These are phyloP conservation scores for Tetragonisca angustula DNA, from an alignment of 2,888 invertebrate genomes.

Conservation along the genomic window DNA sequence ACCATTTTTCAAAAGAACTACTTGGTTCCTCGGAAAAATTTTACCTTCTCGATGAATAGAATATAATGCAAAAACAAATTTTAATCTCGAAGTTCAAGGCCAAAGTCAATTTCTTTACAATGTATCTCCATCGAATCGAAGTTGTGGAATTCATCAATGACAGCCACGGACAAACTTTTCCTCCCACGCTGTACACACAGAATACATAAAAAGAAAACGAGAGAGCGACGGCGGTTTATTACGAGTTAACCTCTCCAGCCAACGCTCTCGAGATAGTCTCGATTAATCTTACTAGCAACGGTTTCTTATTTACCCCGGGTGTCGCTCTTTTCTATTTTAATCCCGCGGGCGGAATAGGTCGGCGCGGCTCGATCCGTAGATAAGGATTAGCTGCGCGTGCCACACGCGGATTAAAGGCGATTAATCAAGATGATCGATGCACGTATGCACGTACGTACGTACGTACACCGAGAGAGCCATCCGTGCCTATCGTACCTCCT, in stretches of 20 bases:
- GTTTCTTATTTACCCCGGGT: slow-evolving; percentile 42
- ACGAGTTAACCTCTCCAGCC: slow-evolving; percentile 33
- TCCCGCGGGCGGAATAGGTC: slow-evolving; percentile 17
- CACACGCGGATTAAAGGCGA: slow-evolving; percentile 55
- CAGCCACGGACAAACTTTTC: too few relatives aligned
- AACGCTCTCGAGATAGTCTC: background rate
- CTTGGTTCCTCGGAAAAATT: too few relatives aligned
- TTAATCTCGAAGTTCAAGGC: too few relatives aligned
- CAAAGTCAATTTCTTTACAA: too few relatives aligned
- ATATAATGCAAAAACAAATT: too few relatives aligned
- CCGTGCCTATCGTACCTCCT: too few relatives aligned
- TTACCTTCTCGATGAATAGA: too few relatives aligned
- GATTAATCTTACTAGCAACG: slow-evolving; percentile 39
- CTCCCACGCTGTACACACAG: too few relatives aligned
- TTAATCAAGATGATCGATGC: slow-evolving; percentile 65
- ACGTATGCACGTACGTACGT: background rate
- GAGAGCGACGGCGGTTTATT: background rate
- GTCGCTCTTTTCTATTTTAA: slow-evolving; percentile 45
- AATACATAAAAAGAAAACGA: background rate
- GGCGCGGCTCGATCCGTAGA: slow-evolving; percentile 36
- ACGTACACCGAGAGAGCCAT: background rate
- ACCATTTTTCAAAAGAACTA: too few relatives aligned
- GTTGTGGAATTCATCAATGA: too few relatives aligned
- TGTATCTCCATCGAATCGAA: too few relatives aligned
- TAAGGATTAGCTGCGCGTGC: slow-evolving; percentile 57